These are phyloP conservation scores for Prosapia bicincta DNA, from an alignment of 2,888 invertebrate genomes.

Conservation along the genomic window DNA sequence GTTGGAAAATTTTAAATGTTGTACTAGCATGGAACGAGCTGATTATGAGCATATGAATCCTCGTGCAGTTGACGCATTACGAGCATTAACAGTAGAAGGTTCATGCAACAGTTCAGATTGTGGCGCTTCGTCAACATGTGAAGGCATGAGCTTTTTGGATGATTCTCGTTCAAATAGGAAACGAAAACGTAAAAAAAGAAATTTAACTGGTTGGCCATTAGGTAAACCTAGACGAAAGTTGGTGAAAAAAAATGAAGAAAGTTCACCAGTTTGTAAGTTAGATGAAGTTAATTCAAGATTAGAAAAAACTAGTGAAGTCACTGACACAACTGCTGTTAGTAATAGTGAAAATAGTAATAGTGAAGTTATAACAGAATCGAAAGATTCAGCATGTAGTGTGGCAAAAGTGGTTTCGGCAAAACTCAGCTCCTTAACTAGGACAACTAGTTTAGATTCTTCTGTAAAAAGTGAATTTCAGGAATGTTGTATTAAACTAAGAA, in stretches of 20 bases:
- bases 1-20: conserved; percentile 30
- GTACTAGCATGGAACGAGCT: conserved; percentile 32
- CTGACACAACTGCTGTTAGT: neutral
- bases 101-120: conserved; percentile 41
- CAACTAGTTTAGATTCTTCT: neutral
- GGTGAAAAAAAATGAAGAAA: conserved; percentile 21
- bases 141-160: conserved; percentile 32
- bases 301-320: neutral
- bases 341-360: neutral
- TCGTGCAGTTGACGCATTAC: conserved; percentile 21
- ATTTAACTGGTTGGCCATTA: conserved; percentile 78
- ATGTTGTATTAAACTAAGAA: neutral
- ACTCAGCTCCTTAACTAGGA: neutral
- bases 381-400: neutral
- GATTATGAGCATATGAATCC: conserved; percentile 27
- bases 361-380: neutral
- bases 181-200: conserved; percentile 63
- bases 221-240: conserved; percentile 44
- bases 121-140: conserved; percentile 37
- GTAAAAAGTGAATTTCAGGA: neutral
- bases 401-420: neutral
- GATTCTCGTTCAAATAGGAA: conserved; percentile 43
- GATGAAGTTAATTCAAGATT: neutral
- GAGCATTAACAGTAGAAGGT: conserved; percentile 19
- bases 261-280: conserved; percentile 32